Percentiles rank a stretch among this genome's conserved stretches.
Conservation (phyloP, 1,140 invertebrate genomes). For the Homalodisca vitripennis region DNA sequence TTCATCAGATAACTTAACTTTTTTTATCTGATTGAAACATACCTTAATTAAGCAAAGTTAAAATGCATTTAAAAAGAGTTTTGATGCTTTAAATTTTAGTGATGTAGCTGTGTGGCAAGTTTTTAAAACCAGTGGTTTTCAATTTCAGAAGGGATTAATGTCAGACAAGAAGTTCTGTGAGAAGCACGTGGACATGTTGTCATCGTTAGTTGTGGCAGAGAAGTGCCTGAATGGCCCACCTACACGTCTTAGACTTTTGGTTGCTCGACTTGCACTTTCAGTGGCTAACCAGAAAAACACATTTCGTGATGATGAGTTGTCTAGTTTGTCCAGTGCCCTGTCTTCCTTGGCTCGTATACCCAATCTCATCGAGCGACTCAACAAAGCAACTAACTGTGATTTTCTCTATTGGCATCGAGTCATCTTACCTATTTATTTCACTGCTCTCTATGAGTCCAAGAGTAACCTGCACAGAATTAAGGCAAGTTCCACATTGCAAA, state of each 20-base stretch:
- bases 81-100: too few species aligned
- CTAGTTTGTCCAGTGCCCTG: slow-evolving; percentile 55
- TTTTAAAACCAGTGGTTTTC: too few species aligned
- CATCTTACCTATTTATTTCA: slow-evolving; percentile 74
- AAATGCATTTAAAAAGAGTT: too few species aligned
- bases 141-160: slow-evolving; percentile 51
- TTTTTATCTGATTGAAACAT: slow-evolving; percentile 1
- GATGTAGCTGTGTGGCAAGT: too few species aligned
- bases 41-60: too few species aligned
- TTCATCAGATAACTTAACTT: slow-evolving; percentile 7
- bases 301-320: slow-evolving; percentile 54
- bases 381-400: slow-evolving; percentile 66
- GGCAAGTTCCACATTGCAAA: slow-evolving; percentile 53
- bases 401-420: slow-evolving; percentile 83
- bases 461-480: slow-evolving; percentile 59
- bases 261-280: slow-evolving; percentile 66
- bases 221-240: slow-evolving; percentile 67
- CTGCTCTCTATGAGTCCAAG: slow-evolving; percentile 63
- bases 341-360: slow-evolving; percentile 62
- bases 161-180: slow-evolving; percentile 62
- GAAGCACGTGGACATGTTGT: slow-evolving; percentile 64
- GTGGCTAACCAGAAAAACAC: slow-evolving; percentile 58
- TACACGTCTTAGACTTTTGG: slow-evolving; percentile 61
- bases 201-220: slow-evolving; percentile 70
- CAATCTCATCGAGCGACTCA: slow-evolving; percentile 59